Evolutionary conservation across 2,888 invertebrate species (phyloP).

Genomic region (Camponotus fellah): DNA sequence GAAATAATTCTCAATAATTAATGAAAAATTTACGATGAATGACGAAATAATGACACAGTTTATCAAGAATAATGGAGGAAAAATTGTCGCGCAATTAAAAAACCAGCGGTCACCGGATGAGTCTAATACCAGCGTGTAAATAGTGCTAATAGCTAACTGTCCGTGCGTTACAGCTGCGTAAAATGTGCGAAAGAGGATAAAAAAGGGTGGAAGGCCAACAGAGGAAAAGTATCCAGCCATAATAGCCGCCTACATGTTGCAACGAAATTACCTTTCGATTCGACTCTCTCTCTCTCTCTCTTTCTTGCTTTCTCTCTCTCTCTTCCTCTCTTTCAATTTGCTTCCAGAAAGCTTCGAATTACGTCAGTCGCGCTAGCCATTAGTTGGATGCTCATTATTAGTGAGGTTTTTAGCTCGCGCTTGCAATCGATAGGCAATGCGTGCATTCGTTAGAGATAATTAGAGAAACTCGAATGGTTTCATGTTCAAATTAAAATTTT

Average conservation of each 20-base stretch:
- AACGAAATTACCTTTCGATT: constrained; percentile 76
- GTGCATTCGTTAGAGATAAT: neutral
- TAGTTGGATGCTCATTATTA: constrained; percentile 32
- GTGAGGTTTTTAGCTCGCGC: constrained; percentile 19
- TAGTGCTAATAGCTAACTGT: constrained; percentile 64
- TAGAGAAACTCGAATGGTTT: neutral
- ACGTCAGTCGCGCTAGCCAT: constrained; percentile 71
- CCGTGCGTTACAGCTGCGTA: constrained; percentile 64
- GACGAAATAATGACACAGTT: constrained; percentile 10
- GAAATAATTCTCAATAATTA: neutral
- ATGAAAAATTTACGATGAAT: neutral
- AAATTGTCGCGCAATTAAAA: constrained; percentile 54
- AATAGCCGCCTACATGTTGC: constrained; percentile 75
- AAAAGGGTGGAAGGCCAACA: constrained; percentile 48
- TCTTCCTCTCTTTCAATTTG: constrained; percentile 61
- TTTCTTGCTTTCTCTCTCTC: too few species aligned
- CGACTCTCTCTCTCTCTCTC: constrained; percentile 31
- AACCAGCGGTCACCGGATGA: constrained; percentile 43
- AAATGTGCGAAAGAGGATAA: constrained; percentile 31
- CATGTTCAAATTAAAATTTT: neutral
- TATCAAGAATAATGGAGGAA: neutral
- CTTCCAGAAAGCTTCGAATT: constrained; percentile 71
- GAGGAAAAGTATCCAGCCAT: constrained; percentile 64
- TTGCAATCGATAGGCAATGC: constrained; percentile 19
- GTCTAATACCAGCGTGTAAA: constrained; percentile 63